A percentile compares a stretch with the other conserved stretches of the same genome.
Evolutionary conservation across 2,113 vertebrate species (phyloP).

Genomic region (Catharus fuscescens): DNA sequence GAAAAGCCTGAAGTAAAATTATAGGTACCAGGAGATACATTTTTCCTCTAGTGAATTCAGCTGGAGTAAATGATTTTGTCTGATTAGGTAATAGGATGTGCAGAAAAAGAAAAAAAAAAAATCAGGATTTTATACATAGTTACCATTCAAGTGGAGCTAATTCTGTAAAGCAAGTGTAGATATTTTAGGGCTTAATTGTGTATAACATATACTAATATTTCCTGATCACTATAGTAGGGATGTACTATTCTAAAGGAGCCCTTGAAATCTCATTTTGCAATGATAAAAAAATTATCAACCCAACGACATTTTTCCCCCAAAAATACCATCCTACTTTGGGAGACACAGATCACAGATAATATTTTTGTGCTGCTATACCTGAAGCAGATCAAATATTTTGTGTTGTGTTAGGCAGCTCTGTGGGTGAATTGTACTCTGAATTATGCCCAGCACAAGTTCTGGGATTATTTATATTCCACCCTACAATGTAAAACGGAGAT

Average conservation of each 20-base stretch:
- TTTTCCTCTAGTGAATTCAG: background rate
- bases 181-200: background rate
- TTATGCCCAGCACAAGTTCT: background rate
- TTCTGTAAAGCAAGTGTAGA: background rate
- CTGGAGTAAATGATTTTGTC: background rate
- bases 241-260: background rate
- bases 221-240: background rate
- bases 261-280: background rate
- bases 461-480: conserved; percentile 11
- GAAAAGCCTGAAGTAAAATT: background rate
- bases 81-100: background rate
- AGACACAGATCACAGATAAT: background rate
- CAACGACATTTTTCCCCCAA: background rate
- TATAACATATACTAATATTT: background rate
- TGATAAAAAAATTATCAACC: background rate
- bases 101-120: background rate
- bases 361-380: background rate
- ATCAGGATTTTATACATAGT: background rate
- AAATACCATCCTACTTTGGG: background rate
- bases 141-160: background rate
- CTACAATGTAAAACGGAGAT: background rate
- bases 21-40: background rate
- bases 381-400: background rate
- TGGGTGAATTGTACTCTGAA: background rate
- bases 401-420: background rate